Evolutionary conservation across 2,888 invertebrate species (phyloP), one percentile per base, ranked within the genome.

Genomic region (Sericinus montela): DNA sequence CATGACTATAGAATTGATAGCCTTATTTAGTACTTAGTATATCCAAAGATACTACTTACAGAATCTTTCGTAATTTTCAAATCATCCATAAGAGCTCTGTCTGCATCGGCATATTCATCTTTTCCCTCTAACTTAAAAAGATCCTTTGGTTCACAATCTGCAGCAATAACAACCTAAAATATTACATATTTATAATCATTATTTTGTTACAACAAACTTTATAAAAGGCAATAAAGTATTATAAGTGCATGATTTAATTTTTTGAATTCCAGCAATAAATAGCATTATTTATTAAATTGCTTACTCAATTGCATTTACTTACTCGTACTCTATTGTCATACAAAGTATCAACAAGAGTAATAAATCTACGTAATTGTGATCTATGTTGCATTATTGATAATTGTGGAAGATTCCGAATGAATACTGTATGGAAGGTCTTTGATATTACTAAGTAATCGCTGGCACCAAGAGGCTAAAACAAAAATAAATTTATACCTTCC

Each of bases 271-370:
- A 19, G 3, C 5, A 25, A 5, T 36, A 30, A 42, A 15, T 49
- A 42, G 41, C 13, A 49, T 47, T 37, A 25, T 36, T 34, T n/a
- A 29, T 47, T 48, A 41, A 7, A 30, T 32, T 43, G n/a, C n/a
- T 37, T 29, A 48, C 41, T 36, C 30, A 16, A 16, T 13, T 15
- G 10, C 40, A 25, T 25, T 38, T 57, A 74, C 84, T 73, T 72
- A 90, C 91, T 72, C 93, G 90, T 52, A 97, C 96, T 88, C 93
- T 93, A 69, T 96, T 95, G 80, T 99, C 98, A 74, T 99, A 99
- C 8, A 99, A 90, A 0, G 98, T 98, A 77, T 99, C 99, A 62
- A 99, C 97, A 11, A 99, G 90, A 0, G 97, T 98, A 54, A 99
- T 99, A 76, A 99, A 99, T 57, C 99, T 90, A 67, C 98, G 90